phyloP scores from a whole-genome alignment of 1,140 invertebrate genomes.

The Drosophila bipectinata region DNA sequence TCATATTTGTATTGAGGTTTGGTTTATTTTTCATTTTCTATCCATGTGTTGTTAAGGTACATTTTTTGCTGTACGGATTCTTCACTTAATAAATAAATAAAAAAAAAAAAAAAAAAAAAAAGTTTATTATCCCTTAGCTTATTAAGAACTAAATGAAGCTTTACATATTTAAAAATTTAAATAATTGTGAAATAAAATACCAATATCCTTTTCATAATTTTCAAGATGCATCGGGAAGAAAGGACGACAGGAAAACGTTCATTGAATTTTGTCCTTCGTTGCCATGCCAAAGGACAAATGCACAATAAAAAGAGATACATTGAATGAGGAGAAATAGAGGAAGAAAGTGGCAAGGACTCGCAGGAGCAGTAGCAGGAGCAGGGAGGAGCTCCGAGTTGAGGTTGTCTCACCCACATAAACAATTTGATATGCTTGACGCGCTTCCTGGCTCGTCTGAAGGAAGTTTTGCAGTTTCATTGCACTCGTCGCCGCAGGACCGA shows the following conservation, averaged over 20 bases:
- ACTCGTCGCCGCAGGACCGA: conserved; percentile 19
- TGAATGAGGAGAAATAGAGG: conserved; percentile 10
- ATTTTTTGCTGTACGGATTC: too few species aligned
- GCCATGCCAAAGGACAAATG: conserved; percentile 75
- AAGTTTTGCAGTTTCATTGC: conserved; percentile 68
- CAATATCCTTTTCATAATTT: conserved; percentile 6
- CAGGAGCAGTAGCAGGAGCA: background rate
- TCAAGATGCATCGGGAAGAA: conserved; percentile 7
- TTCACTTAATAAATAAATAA: too few species aligned
- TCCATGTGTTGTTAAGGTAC: too few species aligned
- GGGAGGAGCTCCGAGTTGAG: background rate
- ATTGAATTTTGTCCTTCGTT: conserved; percentile 78
- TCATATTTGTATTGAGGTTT: too few species aligned
- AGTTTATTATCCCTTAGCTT: conserved; percentile 3
- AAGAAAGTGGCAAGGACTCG: background rate
- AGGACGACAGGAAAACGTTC: conserved; percentile 39
- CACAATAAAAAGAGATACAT: conserved; percentile 65
- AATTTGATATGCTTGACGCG: conserved; percentile 49
- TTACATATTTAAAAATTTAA: background rate
- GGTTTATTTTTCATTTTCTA: too few species aligned
- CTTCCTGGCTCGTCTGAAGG: conserved; percentile 55
- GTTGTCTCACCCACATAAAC: conserved; percentile 25
- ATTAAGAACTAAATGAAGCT: too few species aligned
- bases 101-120: too few species aligned
- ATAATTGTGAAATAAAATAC: background rate